phyloP scores from a whole-genome alignment of 2,113 vertebrate species.

The Noturus placidus region DNA sequence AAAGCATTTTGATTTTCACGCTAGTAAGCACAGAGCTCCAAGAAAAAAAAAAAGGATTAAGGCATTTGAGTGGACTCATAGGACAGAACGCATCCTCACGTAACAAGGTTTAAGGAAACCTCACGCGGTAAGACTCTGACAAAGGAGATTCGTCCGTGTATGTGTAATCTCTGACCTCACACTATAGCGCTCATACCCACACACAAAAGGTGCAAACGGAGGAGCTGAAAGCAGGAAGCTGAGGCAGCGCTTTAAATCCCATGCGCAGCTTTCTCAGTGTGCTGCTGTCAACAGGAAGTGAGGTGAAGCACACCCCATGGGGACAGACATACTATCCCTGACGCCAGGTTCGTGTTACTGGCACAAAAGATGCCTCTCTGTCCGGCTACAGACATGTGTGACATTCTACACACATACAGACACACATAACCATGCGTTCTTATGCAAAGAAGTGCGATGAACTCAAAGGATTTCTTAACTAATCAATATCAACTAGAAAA shows the following conservation, averaged over 20 bases:
- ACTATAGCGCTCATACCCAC: background rate
- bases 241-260: conserved; percentile 31
- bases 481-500: background rate
- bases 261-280: conserved; percentile 32
- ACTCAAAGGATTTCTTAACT: background rate
- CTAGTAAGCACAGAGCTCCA: background rate
- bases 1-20: conserved; percentile 29
- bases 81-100: conserved; percentile 30
- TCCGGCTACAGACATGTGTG: background rate
- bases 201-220: background rate
- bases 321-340: conserved; percentile 40
- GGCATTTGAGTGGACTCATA: conserved; percentile 21
- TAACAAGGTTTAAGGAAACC: conserved; percentile 27
- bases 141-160: background rate
- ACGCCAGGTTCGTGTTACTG: conserved; percentile 41
- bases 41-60: conserved; percentile 40
- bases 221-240: conserved; percentile 26
- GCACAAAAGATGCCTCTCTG: conserved; percentile 20
- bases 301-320: background rate
- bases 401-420: background rate
- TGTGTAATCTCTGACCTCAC: conserved; percentile 39
- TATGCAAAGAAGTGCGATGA: background rate
- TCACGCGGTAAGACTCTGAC: conserved; percentile 1
- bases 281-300: conserved; percentile 46
- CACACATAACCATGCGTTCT: background rate